Evolutionary conservation across 1,140 invertebrate genomes (phyloP).

Genomic region (Pentalonia nigronervosa): DNA sequence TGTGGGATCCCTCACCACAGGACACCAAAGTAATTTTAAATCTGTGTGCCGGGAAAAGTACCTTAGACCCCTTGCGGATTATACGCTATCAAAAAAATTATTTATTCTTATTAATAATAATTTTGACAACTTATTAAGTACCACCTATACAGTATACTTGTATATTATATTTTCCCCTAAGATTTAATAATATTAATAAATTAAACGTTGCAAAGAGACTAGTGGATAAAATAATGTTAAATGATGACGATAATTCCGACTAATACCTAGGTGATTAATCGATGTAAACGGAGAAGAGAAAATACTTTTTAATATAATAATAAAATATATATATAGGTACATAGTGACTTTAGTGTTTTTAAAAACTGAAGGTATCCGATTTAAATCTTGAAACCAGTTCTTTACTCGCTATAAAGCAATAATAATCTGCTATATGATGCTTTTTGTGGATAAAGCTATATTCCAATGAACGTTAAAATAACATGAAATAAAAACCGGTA

Average conservation of each 20-base stretch:
- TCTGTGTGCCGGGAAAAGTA: not conserved
- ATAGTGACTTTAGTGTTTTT: conserved; percentile 35
- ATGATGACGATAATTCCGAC: not conserved
- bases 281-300: not conserved
- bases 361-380: conserved; percentile 46
- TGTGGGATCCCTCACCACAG: conserved; percentile 45
- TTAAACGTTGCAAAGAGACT: not conserved
- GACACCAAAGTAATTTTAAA: conserved; percentile 32
- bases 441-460: conserved; percentile 8
- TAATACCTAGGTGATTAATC: conserved; percentile 36
- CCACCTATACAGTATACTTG: not conserved
- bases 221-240: not conserved
- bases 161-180: not conserved
- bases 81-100: conserved; percentile 30
- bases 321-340: not conserved
- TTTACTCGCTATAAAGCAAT: conserved; percentile 13
- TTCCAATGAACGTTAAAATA: not conserved
- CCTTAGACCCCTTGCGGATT: conserved; percentile 27
- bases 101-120: conserved; percentile 14
- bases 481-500: conserved; percentile 42
- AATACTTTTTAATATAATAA: conserved; percentile 27
- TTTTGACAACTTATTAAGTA: conserved; percentile 12
- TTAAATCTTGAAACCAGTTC: conserved; percentile 29
- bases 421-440: conserved; percentile 12
- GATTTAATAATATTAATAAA: not conserved